phyloP scores from a whole-genome alignment of 2,113 vertebrate species.

The Serilophus lunatus region DNA sequence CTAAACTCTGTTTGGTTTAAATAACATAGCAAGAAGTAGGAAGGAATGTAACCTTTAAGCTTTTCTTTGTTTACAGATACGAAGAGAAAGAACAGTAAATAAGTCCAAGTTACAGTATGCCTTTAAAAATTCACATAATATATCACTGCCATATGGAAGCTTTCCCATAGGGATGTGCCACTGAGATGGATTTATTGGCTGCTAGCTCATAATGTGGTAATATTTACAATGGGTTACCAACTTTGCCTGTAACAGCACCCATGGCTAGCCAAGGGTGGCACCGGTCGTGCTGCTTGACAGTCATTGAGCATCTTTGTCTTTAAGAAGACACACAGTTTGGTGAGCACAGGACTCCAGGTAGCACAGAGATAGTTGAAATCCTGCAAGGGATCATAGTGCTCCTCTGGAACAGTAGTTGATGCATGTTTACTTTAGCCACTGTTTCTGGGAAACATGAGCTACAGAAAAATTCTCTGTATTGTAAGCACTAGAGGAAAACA shows the following conservation, averaged over 20 bases:
- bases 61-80: conserved; percentile 34
- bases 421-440: neutral
- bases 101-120: neutral
- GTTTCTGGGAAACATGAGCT: neutral
- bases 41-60: conserved; percentile 58
- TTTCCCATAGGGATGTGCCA: conserved; percentile 6
- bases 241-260: neutral
- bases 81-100: conserved; percentile 20
- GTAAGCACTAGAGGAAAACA: conserved; percentile 26
- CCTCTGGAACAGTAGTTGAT: neutral
- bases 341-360: neutral
- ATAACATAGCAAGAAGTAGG: neutral
- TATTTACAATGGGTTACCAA: neutral
- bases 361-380: neutral
- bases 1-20: conserved; percentile 33
- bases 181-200: conserved; percentile 33
- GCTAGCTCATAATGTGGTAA: neutral
- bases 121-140: conserved; percentile 31
- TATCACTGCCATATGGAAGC: conserved; percentile 40
- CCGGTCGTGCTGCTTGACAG: neutral
- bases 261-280: neutral
- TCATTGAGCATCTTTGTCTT: neutral
- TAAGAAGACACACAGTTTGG: neutral
- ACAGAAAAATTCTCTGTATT: neutral
- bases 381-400: neutral